Evolutionary conservation across 2,888 invertebrate species (phyloP).

Genomic region (Idaea dimidiata): DNA sequence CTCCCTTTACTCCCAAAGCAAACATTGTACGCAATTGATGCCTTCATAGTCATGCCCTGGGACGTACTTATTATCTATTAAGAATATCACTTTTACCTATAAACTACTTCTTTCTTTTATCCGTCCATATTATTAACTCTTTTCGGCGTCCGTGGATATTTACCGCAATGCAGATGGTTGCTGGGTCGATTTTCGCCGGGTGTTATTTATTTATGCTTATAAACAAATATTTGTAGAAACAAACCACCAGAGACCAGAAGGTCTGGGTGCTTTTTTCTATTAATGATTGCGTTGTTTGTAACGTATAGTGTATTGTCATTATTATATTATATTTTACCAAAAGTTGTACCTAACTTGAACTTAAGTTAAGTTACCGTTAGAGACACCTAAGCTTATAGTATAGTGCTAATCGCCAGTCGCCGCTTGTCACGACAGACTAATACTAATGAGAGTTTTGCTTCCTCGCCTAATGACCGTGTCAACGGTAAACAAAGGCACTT

Average conservation of each 20-base stretch:
- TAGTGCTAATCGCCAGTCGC: background rate
- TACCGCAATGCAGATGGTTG: no score
- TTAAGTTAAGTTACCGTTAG: slow-evolving; percentile 20
- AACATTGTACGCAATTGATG: background rate
- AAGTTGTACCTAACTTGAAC: background rate
- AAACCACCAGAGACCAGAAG: no score
- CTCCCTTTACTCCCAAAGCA: background rate
- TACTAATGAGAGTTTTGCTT: slow-evolving; percentile 47
- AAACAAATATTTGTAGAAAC: no score
- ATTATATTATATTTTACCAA: no score
- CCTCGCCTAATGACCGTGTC: slow-evolving; percentile 44
- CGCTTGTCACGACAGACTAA: slow-evolving; percentile 34
- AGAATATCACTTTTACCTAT: background rate
- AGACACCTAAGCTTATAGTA: slow-evolving; percentile 22
- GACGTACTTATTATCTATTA: background rate
- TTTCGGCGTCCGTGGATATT: no score
- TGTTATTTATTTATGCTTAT: no score
- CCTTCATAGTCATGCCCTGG: background rate
- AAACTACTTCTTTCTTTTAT: background rate
- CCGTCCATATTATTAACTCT: background rate
- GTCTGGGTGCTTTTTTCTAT: no score
- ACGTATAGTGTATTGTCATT: no score
- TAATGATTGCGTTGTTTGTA: no score
- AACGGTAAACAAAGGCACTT: slow-evolving; percentile 38
- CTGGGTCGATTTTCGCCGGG: no score